phyloP scores from a whole-genome alignment of 2,888 invertebrate genomes.

The Archips xylosteana region DNA sequence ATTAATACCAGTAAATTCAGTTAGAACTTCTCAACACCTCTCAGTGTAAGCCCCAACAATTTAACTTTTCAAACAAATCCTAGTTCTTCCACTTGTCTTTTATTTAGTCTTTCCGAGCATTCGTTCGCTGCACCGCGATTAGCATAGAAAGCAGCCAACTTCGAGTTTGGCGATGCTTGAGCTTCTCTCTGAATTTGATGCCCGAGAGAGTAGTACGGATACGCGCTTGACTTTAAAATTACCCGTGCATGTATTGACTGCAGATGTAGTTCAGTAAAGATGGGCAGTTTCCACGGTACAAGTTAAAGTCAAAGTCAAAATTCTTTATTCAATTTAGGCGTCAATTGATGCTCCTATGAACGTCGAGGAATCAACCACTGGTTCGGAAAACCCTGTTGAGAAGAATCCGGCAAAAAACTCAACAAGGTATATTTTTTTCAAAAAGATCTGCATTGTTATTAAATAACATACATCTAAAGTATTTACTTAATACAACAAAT shows the following conservation, averaged over 20 bases:
- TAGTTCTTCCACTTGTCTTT: constrained; percentile 13
- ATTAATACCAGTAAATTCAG: not conserved
- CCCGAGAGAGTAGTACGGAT: constrained; percentile 10
- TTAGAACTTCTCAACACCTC: not conserved
- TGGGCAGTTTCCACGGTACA: not conserved
- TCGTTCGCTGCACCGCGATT: constrained; percentile 49
- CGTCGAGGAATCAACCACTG: too few relatives aligned
- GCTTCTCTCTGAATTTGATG: constrained; percentile 17
- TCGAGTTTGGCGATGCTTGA: constrained; percentile 27
- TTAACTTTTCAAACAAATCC: constrained; percentile 1
- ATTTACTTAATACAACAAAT: too few relatives aligned
- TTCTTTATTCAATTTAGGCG: too few relatives aligned
- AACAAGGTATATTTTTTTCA: too few relatives aligned
- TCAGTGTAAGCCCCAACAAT: not conserved
- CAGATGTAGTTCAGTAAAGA: not conserved
- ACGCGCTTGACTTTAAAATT: constrained; percentile 20
- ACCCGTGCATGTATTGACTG: not conserved
- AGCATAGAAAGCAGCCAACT: constrained; percentile 57
- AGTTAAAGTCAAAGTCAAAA: too few relatives aligned
- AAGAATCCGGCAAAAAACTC: too few relatives aligned
- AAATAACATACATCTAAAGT: too few relatives aligned
- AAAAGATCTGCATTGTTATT: too few relatives aligned
- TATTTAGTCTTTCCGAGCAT: constrained; percentile 26
- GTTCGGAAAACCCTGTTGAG: too few relatives aligned
- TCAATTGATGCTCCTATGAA: too few relatives aligned